These are phyloP conservation scores for Lycia hirtaria DNA, from an alignment of 2,888 invertebrate species.

Conservation along the genomic window DNA sequence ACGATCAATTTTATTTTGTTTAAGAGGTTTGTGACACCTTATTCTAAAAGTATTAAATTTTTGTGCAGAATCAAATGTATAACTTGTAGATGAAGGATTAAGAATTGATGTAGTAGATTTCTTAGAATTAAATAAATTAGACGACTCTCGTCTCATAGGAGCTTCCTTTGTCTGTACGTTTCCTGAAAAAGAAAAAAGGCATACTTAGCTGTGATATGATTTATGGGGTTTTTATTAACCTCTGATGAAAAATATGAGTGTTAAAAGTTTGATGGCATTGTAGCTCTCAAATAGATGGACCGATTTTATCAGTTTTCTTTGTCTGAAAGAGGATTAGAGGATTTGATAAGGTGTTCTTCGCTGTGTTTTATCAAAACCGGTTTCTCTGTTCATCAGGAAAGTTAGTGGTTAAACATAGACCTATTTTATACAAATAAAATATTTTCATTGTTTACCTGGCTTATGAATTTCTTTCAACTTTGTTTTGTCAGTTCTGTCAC, in stretches of 20 bases:
- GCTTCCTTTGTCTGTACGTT: conserved; percentile 7
- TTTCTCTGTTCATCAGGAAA: no score
- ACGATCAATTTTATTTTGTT: conserved; percentile 36
- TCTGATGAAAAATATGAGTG: no score
- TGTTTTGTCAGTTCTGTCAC: conserved; percentile 53
- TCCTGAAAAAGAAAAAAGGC: conserved; percentile 24
- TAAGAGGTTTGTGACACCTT: conserved; percentile 46
- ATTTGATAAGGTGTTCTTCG: no score
- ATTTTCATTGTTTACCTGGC: conserved; percentile 31
- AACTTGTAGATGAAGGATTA: conserved; percentile 31
- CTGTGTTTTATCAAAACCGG: no score
- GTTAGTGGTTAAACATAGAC: no score
- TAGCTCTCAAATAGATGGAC: no score
- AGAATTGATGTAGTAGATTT: conserved; percentile 22
- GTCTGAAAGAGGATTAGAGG: no score
- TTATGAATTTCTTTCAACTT: conserved; percentile 39
- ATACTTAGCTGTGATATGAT: no score
- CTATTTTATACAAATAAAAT: no score
- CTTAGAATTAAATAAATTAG: conserved; percentile 25
- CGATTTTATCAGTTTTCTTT: no score
- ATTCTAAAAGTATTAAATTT: conserved; percentile 44
- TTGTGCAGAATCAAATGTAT: conserved; percentile 34
- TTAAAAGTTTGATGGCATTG: no score
- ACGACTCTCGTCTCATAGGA: conserved; percentile 10
- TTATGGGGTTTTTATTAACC: no score